Evolutionary conservation across 2,797 vertebrate genomes (phyloP), one percentile per base, ranked within the genome.

Genomic region (Poecile montanus): DNA sequence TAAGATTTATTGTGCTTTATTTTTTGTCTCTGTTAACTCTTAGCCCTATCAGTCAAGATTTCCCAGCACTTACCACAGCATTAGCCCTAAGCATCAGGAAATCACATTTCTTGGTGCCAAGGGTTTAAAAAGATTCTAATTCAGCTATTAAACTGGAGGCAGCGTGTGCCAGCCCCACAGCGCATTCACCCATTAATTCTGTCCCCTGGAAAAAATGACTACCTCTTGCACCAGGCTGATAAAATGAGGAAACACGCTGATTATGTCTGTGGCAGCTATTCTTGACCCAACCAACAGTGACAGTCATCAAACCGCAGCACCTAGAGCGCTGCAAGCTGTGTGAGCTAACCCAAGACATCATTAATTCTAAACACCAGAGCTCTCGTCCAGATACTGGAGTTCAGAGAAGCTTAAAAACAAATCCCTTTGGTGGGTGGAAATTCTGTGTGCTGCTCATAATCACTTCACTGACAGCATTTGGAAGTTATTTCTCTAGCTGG

Each of bases 211-310:
- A 96, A 73, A 96, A 96, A 91, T 60, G 57, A 89, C 62, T 94
- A n/a, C 88, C 79, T 86, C 93, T 97, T 95, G 95, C 90, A 94
- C 50, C 85, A 77, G 82, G 21, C 93, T 91, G 96, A 97, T 97
- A 96, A 97, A 97, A 94, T 20, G 90, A 96, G 77, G 95, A 85
- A 92, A 85, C 16, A 4, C 18, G 32, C 79, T 84, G 96, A 95
- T 97, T 96, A 95, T 94, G 95, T 92, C 85, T 88, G 93, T 80
- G 71, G 95, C 87, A 88, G 95, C 95, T 95, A 71, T 93, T 94
- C 94, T 96, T 97, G 96, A 97, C 96, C 95, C 94, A 96, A 92
- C 91, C 94, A 95, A 94, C 86, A 87, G 96, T 93, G 94, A 96
- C 95, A 96, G 94, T 91, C 95, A 94, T 94, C 95, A 96, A 94